Conservation (phyloP, 2,113 vertebrate species). For the Forbesichthys agassizii region DNA sequence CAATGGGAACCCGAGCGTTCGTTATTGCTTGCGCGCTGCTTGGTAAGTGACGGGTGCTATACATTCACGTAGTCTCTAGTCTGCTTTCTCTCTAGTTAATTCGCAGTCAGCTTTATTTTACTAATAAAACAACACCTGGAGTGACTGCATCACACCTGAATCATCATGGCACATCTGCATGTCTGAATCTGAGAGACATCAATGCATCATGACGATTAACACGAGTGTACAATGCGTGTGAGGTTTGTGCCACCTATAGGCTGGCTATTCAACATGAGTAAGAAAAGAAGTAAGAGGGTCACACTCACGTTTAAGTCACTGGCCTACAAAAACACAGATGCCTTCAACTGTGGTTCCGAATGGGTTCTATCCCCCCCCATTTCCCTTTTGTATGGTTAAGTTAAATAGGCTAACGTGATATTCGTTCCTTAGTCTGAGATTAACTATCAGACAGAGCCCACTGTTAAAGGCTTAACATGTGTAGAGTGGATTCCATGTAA, state of each 20-base stretch:
- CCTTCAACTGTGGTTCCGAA: neutral
- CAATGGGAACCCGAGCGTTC: slow-evolving; percentile 74
- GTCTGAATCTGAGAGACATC: slow-evolving; percentile 22
- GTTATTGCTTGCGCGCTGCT: slow-evolving; percentile 64
- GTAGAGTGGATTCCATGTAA: neutral
- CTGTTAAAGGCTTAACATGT: neutral
- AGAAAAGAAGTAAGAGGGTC: slow-evolving; percentile 53
- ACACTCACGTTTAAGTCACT: slow-evolving; percentile 45
- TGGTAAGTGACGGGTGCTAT: slow-evolving; percentile 63
- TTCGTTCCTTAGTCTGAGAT: slow-evolving; percentile 60
- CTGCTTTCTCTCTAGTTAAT: neutral
- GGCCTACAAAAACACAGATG: slow-evolving; percentile 38
- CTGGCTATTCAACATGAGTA: slow-evolving; percentile 8
- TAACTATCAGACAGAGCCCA: slow-evolving; percentile 46
- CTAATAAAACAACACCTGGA: slow-evolving; percentile 1
- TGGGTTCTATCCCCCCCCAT: too few species aligned
- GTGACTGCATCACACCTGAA: neutral
- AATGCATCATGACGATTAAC: neutral
- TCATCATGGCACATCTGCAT: slow-evolving; percentile 42
- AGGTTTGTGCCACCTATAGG: neutral
- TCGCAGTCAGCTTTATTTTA: neutral
- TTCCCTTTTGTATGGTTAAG: too few species aligned
- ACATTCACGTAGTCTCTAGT: neutral
- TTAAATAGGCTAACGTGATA: slow-evolving; percentile 66
- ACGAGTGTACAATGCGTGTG: slow-evolving; percentile 6